phyloP scores from a whole-genome alignment of 2,113 vertebrate species.

The Euleptes europaea region DNA sequence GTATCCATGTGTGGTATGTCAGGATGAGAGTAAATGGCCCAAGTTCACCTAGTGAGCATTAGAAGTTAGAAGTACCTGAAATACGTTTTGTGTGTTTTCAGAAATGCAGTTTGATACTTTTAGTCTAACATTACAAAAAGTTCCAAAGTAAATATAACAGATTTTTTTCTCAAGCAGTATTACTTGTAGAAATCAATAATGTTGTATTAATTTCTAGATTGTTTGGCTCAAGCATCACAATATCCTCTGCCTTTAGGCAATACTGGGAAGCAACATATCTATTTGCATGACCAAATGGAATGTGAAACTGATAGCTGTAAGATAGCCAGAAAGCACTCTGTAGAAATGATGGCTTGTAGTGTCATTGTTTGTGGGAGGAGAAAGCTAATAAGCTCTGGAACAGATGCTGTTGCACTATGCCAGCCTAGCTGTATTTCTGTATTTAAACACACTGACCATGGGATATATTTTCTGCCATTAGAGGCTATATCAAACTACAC shows the following conservation, averaged over 20 bases:
- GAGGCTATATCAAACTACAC: too few species aligned
- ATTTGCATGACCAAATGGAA: neutral
- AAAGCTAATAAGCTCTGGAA: neutral
- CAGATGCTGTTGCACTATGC: neutral
- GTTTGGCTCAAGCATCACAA: neutral
- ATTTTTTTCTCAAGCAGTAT: neutral
- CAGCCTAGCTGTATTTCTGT: neutral
- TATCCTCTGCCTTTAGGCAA: neutral
- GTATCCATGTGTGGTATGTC: too few species aligned
- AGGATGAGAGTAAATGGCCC: too few species aligned
- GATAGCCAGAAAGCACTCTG: neutral
- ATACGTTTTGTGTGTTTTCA: neutral
- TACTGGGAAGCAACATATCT: neutral
- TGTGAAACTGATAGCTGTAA: neutral
- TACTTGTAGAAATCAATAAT: neutral
- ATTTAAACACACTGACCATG: neutral
- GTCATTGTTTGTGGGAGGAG: neutral
- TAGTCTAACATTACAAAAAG: neutral
- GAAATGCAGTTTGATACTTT: neutral
- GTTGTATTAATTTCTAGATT: neutral
- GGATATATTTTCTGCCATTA: too few species aligned
- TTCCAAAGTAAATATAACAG: neutral
- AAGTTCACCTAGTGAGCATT: too few species aligned
- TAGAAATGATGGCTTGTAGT: neutral
- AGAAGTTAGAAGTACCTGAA: neutral